These are phyloP conservation scores for Drosophila sp. DNA, from an alignment of 1,140 invertebrate genomes.

Conservation along the genomic window DNA sequence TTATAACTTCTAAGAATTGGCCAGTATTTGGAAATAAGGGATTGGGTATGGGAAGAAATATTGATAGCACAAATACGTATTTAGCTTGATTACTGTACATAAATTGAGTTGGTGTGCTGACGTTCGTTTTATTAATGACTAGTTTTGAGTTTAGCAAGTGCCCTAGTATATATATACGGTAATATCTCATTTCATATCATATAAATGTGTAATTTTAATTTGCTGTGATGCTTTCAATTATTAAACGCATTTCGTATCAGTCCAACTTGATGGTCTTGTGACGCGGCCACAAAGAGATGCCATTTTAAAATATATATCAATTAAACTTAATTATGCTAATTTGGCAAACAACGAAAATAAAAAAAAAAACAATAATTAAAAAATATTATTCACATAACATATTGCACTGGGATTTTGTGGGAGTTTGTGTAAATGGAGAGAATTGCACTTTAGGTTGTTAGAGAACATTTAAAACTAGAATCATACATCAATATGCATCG, in stretches of 20 bases:
- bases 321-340: conserved; percentile 79
- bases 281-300: conserved; percentile 22
- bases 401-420: conserved; percentile 60
- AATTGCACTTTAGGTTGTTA: conserved; percentile 75
- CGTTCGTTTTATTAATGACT: conserved; percentile 63
- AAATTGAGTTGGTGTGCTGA: conserved; percentile 34
- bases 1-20: conserved; percentile 11
- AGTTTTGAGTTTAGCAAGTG: conserved; percentile 64
- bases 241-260: conserved; percentile 63
- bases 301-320: conserved; percentile 40
- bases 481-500: conserved; percentile 43
- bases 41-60: background rate
- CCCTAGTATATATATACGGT: conserved; percentile 54
- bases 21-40: background rate
- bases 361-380: conserved; percentile 16
- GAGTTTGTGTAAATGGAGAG: conserved; percentile 18
- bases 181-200: conserved; percentile 9
- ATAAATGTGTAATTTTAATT: conserved; percentile 21
- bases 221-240: conserved; percentile 51
- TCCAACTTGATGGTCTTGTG: conserved; percentile 55
- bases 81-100: conserved; percentile 67
- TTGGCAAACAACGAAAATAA: conserved; percentile 75
- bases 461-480: conserved; percentile 59
- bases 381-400: conserved; percentile 34
- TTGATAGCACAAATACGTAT: conserved; percentile 20